Conservation (phyloP, 2,888 invertebrate species). For the Aporophyla nigra region DNA sequence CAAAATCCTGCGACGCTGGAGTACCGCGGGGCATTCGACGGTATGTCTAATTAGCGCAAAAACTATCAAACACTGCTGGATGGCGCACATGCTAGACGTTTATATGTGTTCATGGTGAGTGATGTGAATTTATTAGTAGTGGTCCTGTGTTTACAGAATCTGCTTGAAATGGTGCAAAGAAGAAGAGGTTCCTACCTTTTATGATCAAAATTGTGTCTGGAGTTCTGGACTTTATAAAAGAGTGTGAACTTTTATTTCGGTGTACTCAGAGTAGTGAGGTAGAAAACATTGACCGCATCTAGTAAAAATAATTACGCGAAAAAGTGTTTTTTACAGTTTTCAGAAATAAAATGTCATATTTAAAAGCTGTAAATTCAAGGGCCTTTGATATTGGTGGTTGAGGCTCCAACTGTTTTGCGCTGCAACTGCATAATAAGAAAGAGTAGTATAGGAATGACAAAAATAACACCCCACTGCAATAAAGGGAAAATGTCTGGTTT, state of each 20-base stretch:
- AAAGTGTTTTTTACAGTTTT: neutral
- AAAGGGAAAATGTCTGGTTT: neutral
- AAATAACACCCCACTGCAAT: neutral
- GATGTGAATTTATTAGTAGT: constrained; percentile 43
- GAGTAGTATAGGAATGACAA: neutral
- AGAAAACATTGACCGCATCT: neutral
- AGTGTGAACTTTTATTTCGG: neutral
- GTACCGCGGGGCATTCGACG: constrained; percentile 49
- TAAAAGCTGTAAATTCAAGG: neutral
- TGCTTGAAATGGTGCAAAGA: neutral
- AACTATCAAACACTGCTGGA: constrained; percentile 64
- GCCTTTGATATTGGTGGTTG: neutral
- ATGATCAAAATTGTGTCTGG: neutral
- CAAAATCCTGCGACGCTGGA: constrained; percentile 67
- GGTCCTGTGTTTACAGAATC: neutral
- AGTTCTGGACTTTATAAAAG: neutral
- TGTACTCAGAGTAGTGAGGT: neutral
- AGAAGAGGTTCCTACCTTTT: neutral
- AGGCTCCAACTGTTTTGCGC: neutral
- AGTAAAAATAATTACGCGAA: too few relatives aligned
- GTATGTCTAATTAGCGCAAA: constrained; percentile 80
- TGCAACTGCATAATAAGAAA: neutral
- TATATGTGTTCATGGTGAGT: constrained; percentile 26
- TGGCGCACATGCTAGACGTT: constrained; percentile 36
- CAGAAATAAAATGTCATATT: neutral